Percentiles rank a stretch among this genome's conserved stretches.
phyloP scores from a whole-genome alignment of 2,888 invertebrate species.

The Caprella mutica region DNA sequence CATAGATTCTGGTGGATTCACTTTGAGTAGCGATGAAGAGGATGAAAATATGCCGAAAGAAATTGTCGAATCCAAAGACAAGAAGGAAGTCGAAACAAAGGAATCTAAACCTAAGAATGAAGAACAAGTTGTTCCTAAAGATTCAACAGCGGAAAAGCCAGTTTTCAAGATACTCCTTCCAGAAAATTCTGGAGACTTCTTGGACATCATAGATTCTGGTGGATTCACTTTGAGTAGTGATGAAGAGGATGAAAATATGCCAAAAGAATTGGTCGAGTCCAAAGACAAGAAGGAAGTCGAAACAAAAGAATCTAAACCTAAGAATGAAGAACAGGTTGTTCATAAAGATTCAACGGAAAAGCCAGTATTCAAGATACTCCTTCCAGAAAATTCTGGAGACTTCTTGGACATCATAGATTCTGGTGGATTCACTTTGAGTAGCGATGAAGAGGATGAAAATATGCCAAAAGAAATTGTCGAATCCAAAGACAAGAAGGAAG shows the following conservation, averaged over 20 bases:
- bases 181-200: constrained; percentile 23
- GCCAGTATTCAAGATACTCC: too few species aligned
- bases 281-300: too few species aligned
- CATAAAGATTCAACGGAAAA: too few species aligned
- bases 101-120: too few species aligned
- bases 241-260: constrained; percentile 1
- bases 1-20: constrained; percentile 20
- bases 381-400: too few species aligned
- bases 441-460: constrained; percentile 5
- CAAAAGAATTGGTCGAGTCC: too few species aligned
- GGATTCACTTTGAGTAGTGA: constrained; percentile 10
- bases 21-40: constrained; percentile 15
- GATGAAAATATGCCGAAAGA: constrained; percentile 7
- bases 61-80: background rate
- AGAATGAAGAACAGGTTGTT: too few species aligned
- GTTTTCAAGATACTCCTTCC: constrained; percentile 16
- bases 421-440: constrained; percentile 7
- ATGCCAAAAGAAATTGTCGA: too few species aligned
- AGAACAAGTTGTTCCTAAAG: background rate
- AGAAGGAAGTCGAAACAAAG: too few species aligned
- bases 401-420: constrained; percentile 22
- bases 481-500: too few species aligned
- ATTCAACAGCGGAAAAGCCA: background rate
- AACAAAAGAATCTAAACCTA: too few species aligned
- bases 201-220: constrained; percentile 17